Percentiles rank a stretch among this genome's conserved stretches.
These are phyloP conservation scores for Lomographa bimaculata DNA, from an alignment of 2,888 invertebrate genomes.

Conservation along the genomic window DNA sequence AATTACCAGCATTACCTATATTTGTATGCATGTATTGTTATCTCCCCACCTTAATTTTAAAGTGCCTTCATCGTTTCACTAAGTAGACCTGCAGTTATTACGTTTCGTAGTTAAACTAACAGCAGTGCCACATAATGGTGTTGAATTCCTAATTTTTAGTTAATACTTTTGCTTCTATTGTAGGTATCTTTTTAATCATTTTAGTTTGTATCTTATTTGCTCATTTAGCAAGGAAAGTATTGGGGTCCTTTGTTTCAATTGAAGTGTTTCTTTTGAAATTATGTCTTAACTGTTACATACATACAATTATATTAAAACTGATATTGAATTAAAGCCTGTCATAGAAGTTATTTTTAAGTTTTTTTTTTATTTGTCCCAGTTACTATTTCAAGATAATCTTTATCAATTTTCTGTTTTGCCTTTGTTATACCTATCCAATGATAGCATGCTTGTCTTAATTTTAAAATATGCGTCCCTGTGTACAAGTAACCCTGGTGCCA, in stretches of 20 bases:
- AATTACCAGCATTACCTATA: slow-evolving; percentile 47
- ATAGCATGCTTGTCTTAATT: no score
- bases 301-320: slow-evolving; percentile 68
- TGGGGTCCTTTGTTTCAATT: slow-evolving; percentile 46
- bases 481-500: no score
- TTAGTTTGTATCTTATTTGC: slow-evolving; percentile 52
- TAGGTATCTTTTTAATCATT: slow-evolving; percentile 55
- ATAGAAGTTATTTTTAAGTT: slow-evolving; percentile 51
- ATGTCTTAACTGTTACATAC: slow-evolving; percentile 59
- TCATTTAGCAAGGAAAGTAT: slow-evolving; percentile 48
- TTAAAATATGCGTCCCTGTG: no score
- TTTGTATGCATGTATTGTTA: slow-evolving; percentile 55
- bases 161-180: slow-evolving; percentile 59
- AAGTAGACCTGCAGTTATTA: slow-evolving; percentile 50
- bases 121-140: slow-evolving; percentile 18
- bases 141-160: slow-evolving; percentile 46
- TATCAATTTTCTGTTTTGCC: background rate
- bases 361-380: slow-evolving; percentile 36
- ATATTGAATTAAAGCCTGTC: slow-evolving; percentile 77
- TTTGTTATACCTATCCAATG: no score
- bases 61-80: slow-evolving; percentile 68
- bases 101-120: slow-evolving; percentile 51
- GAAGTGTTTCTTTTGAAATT: slow-evolving; percentile 63
- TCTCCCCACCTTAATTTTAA: slow-evolving; percentile 71
- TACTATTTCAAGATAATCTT: slow-evolving; percentile 9